Evolutionary conservation across 2,797 vertebrate genomes (phyloP).

Genomic region (Nasua narica): DNA sequence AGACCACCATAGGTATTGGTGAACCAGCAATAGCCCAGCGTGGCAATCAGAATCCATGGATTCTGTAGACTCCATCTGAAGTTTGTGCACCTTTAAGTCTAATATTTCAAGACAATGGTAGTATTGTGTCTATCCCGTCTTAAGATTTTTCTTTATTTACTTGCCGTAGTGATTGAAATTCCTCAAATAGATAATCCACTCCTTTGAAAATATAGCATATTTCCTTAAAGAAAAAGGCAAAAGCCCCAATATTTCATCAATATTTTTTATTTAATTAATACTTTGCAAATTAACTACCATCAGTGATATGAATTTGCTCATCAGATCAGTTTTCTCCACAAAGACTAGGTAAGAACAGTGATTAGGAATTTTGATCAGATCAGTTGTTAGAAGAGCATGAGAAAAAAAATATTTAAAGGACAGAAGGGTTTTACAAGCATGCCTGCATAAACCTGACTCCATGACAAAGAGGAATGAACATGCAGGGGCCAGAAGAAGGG

Average conservation of each 20-base stretch:
- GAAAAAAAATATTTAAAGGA: not conserved
- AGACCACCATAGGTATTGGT: not conserved
- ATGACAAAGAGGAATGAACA: not conserved
- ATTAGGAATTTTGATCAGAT: not conserved
- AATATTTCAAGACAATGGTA: not conserved
- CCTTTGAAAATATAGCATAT: not conserved
- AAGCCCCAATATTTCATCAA: not conserved
- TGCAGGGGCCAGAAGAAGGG: not conserved
- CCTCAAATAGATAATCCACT: not conserved
- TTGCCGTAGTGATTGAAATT: not conserved
- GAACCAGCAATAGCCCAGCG: not conserved
- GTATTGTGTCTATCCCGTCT: not conserved
- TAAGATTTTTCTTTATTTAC: not conserved
- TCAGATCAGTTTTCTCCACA: not conserved
- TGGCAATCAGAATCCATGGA: not conserved
- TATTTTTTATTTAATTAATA: conserved; percentile 2
- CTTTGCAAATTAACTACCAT: not conserved
- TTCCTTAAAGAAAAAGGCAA: conserved; percentile 25
- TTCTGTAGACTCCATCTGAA: not conserved
- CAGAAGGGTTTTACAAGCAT: not conserved
- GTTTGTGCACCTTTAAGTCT: not conserved
- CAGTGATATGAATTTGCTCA: not conserved
- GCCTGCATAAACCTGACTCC: not conserved
- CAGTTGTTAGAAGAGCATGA: not conserved
- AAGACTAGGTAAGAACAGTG: not conserved